Base-by-base conservation (phyloP, 1,140 invertebrate genomes). In the Drosophila littoralis region DNA sequence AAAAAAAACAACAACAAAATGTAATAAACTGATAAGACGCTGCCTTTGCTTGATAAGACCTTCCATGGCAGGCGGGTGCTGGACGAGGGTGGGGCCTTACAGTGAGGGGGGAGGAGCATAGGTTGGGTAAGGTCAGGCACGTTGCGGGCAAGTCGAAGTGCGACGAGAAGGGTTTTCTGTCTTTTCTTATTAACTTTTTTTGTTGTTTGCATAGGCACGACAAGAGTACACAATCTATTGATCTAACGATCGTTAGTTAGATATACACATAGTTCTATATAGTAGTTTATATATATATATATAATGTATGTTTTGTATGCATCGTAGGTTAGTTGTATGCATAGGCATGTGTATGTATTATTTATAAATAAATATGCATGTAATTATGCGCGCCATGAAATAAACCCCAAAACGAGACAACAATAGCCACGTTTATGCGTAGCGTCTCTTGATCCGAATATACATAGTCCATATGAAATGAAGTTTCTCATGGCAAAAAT, bases 241-340 rank as follows among this genome's bases (percentile, higher is more conserved):
- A 28, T 35, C 57, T 15, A 58, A 43, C 59, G 59, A 36, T 57
- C 17, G 32, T 46, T 48, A 35, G 58, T 70, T 64, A 50, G 54
- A 71, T 54, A 66, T 72, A 66, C 52, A 52, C 35, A 52, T 35
- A 38, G 63, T 35, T 71, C 52, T 36, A 36, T 38, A 61, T 61
- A 38, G 42, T 46, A 33, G 15, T 35, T 28, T 35, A 42, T 17
- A 38, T 43, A 48, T 58, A 48, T 58, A 61, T 46, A 46, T 54
- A 35, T 36, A 36, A 52, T 67, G 55, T 59, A 50, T 66, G 52
- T 73, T 54, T 60, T 54, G 70, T 69, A 63, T 74, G 65, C 55
- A 73, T 45, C 28, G 28, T 12, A 46, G 57, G 57, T 59, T 59
- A 59, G 57, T 59, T 55, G 52, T 55, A 35, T 40, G 61, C 22